Base-by-base conservation (phyloP, 2,797 vertebrate species). In the Pelobates cultripes region DNA sequence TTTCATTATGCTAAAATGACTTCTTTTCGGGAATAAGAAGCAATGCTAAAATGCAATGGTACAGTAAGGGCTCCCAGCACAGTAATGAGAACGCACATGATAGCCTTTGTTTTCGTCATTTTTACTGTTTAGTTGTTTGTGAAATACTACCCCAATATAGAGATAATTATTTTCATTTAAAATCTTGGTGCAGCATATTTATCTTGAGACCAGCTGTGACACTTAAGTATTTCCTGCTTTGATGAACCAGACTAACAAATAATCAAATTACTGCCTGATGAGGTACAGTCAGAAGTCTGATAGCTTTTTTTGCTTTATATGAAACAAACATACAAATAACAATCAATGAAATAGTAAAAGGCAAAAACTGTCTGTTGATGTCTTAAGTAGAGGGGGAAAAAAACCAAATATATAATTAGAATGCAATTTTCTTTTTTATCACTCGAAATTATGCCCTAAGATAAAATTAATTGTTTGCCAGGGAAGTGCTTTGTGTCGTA, bases 171-270 rank as follows among this genome's bases (percentile, higher is more conserved):
- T 90, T 89, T 90, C 84, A 88, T 90, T 91, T 87, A 88, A 88
- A 88, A 86, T 88, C 87, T 79, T 44, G 72, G 81, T 87, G 85
- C 78, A 88, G 85, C 85, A 80, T 86, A 83, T 79, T 85, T 88
- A 88, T 90, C 85, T 86, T 85, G 86, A 90, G 87, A 88, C 85
- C 87, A 92, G 85, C 85, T 87, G 88, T 88, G 86, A 90, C 86
- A 86, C 87, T 88, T 88, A 85, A 90, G 87, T 88, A 89, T 91
- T 90, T 92, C 90, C 86, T 90, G 85, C 86, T 88, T 86, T 87
- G 87, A 90, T 89, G 87, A 91, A 87, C 86, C 87, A 91, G 88
- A 91, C 81, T 83, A 91, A 89, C 84, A 85, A 87, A 90, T 90
- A 90, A 93, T 90, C 79, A 86, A 90, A 91, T 90, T 92, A 89